These are phyloP conservation scores for Eurystomus gularis DNA, from an alignment of 2,113 vertebrate species.

Conservation along the genomic window DNA sequence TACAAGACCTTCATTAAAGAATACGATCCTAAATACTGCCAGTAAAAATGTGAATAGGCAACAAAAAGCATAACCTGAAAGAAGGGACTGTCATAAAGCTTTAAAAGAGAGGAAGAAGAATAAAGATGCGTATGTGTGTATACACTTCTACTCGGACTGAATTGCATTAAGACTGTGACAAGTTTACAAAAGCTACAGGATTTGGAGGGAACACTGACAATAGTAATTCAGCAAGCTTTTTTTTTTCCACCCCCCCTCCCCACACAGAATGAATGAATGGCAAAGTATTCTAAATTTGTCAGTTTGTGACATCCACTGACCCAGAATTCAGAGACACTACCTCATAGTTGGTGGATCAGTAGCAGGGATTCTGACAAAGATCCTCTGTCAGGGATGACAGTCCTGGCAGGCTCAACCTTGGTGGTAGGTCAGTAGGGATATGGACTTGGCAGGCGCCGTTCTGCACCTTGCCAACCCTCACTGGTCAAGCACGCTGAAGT, in stretches of 20 bases:
- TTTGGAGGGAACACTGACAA: conserved; percentile 49
- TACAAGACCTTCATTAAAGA: not conserved
- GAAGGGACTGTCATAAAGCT: not conserved
- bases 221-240: conserved; percentile 13
- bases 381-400: conserved; percentile 65
- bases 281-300: conserved; percentile 66
- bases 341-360: conserved; percentile 60
- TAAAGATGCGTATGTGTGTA: not conserved
- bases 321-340: conserved; percentile 71
- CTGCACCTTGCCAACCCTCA: conserved; percentile 41
- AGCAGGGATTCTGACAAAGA: conserved; percentile 59
- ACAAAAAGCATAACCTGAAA: not conserved
- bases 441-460: conserved; percentile 1
- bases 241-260: not conserved
- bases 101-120: not conserved
- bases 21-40: not conserved
- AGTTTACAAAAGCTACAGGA: conserved; percentile 41
- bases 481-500: not conserved
- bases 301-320: conserved; percentile 65
- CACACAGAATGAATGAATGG: conserved; percentile 44
- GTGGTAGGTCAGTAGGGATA: conserved; percentile 50
- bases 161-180: not conserved
- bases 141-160: not conserved
- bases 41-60: not conserved
- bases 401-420: conserved; percentile 47